These are phyloP conservation scores for Temnothorax curvispinosus DNA, from an alignment of 1,140 invertebrate genomes.

Conservation along the genomic window DNA sequence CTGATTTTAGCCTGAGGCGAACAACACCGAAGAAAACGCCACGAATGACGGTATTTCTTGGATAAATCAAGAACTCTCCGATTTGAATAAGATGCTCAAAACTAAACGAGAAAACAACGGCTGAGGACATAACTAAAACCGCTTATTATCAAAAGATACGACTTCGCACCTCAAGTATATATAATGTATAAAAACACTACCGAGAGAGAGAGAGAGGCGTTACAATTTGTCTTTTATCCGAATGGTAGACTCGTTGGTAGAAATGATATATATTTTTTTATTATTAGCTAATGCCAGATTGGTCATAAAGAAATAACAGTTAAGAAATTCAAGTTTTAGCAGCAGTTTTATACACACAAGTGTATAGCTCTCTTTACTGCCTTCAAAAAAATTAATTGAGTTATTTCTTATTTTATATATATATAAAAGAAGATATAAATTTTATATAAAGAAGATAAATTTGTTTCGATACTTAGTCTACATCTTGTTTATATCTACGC, in stretches of 20 bases:
- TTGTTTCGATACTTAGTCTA: not conserved
- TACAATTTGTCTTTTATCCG: not conserved
- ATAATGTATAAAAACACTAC: not conserved
- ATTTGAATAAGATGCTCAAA: constrained; percentile 81
- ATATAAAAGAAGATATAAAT: not conserved
- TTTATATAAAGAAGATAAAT: not conserved
- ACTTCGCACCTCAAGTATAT: not conserved
- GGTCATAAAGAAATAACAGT: not conserved
- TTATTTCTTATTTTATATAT: not conserved
- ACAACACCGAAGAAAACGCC: constrained; percentile 75
- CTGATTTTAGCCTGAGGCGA: constrained; percentile 48
- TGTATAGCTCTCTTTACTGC: constrained; percentile 26
- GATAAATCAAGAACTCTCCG: constrained; percentile 78
- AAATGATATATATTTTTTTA: not conserved
- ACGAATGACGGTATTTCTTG: constrained; percentile 82
- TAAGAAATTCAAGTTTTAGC: not conserved
- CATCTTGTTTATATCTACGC: constrained; percentile 6
- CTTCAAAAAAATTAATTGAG: not conserved
- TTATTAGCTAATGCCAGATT: not conserved
- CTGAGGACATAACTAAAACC: constrained; percentile 40
- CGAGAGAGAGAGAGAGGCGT: not conserved
- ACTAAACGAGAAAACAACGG: constrained; percentile 68
- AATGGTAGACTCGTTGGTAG: not conserved
- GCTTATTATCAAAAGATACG: not conserved
- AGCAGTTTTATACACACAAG: not conserved